These are phyloP conservation scores for Nothocercus nigrocapillus DNA, from an alignment of 2,113 vertebrate species.

Conservation along the genomic window DNA sequence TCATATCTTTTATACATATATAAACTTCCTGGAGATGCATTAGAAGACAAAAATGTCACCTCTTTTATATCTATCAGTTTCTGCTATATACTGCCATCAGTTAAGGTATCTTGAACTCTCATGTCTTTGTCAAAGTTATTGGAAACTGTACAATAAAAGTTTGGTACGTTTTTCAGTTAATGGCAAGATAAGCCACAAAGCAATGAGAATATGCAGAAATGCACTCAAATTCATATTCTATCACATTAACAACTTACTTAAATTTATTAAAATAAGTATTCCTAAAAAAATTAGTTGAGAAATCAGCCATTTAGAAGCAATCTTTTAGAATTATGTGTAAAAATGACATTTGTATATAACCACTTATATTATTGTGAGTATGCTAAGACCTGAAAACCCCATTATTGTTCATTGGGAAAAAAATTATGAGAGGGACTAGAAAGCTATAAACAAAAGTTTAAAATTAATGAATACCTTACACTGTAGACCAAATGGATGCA, in stretches of 20 bases:
- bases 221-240: neutral
- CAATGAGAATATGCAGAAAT: neutral
- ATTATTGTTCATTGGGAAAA: constrained; percentile 41
- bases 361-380: constrained; percentile 48
- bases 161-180: neutral
- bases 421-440: constrained; percentile 4
- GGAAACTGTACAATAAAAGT: neutral
- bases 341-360: constrained; percentile 26
- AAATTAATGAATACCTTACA: constrained; percentile 51
- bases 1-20: neutral
- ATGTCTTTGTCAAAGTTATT: neutral
- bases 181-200: neutral
- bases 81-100: neutral
- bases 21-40: neutral
- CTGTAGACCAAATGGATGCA: constrained; percentile 34
- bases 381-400: neutral
- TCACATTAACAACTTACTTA: neutral
- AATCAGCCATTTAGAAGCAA: constrained; percentile 19
- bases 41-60: neutral
- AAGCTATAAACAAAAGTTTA: constrained; percentile 65
- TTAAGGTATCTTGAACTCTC: neutral
- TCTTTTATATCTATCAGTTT: neutral
- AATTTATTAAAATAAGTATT: neutral
- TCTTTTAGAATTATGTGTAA: neutral
- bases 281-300: neutral